Base-by-base conservation (phyloP, 2,113 vertebrate genomes). In the Forbesichthys agassizii region DNA sequence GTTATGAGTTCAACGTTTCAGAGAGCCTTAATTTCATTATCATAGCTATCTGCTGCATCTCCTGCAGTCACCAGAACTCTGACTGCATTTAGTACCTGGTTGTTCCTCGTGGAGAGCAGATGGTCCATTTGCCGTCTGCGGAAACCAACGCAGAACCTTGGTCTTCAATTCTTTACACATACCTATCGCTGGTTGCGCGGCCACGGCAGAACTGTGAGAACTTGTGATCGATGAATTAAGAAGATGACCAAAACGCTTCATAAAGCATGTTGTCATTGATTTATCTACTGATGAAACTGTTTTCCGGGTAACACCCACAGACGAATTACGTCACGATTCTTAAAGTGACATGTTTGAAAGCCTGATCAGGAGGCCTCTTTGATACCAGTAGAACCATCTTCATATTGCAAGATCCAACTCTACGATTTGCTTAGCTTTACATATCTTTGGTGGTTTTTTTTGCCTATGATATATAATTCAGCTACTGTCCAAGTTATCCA, bases 111-210 rank as follows among this genome's bases (percentile, higher is more conserved):
- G 58, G 0, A n/a, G 61, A 0, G 36, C 12, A 0, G 64, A 64
- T 9, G 79, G 86, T 3, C 84, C 87, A 11, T 76, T 83, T 9
- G 33, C 27, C 13, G 49, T 68, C 58, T 52, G 68, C 14, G 82
- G 64, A 0, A 48, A 8, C 27, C 92, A 62, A 10, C 69, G 78
- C 75, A 93, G 68, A 55, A 93, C 74, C 75, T 84, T 85, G 3
- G 87, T 89, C 79, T 87, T 89, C 3, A 87, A 80, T 60, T 90
- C 90, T 69, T 92, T 90, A 48, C 86, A 91, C 91, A 92, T 91
- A 58, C 60, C 27, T 11, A 64, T 69, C 54, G 27, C 56, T 46
- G 66, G 52, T 33, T 16, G 20, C 49, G 18, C 46, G 54, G 61
- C 62, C 3, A 48, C 18, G 12, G 57, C 60, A 42, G 73, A 72